Percentiles rank a stretch among this genome's conserved stretches.
phyloP scores from a whole-genome alignment of 2,888 invertebrate species.

The Beris morrisii region DNA sequence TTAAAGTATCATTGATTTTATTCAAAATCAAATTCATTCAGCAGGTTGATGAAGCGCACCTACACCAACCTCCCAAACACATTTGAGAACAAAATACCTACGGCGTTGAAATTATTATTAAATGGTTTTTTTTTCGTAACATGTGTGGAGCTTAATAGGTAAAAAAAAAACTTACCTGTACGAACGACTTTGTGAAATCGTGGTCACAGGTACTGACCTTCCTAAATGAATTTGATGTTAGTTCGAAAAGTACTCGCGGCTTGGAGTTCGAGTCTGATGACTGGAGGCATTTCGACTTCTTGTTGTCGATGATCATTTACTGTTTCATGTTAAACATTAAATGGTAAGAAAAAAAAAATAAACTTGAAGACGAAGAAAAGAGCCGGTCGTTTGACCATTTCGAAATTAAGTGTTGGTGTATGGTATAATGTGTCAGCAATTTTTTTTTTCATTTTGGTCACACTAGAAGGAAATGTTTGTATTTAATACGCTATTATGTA shows the following conservation, averaged over 20 bases:
- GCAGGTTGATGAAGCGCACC: slow-evolving; percentile 7
- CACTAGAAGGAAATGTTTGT: too few species aligned
- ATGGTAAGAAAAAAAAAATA: too few species aligned
- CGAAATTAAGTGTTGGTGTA: too few species aligned
- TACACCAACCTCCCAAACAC: not conserved
- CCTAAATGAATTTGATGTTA: slow-evolving; percentile 24
- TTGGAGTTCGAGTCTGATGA: slow-evolving; percentile 19
- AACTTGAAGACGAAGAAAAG: too few species aligned
- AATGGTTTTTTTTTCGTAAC: too few species aligned
- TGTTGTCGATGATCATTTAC: slow-evolving; percentile 14
- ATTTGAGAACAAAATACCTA: too few species aligned
- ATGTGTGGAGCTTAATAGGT: too few species aligned
- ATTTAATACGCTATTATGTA: too few species aligned
- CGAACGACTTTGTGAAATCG: slow-evolving; percentile 5
- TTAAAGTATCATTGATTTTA: slow-evolving; percentile 14
- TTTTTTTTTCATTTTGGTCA: too few species aligned
- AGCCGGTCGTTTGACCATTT: too few species aligned
- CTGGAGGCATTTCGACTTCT: slow-evolving; percentile 1
- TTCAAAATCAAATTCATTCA: slow-evolving; percentile 10
- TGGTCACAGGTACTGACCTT: slow-evolving; percentile 30
- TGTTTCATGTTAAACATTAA: slow-evolving; percentile 18
- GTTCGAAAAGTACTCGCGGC: slow-evolving; percentile 24
- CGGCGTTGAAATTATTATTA: too few species aligned
- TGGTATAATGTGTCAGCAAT: too few species aligned
- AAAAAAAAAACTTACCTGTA: not conserved